A percentile compares a stretch with the other conserved stretches of the same genome.
phyloP scores from a whole-genome alignment of 2,888 invertebrate genomes.

The Eremobia ochroleuca region DNA sequence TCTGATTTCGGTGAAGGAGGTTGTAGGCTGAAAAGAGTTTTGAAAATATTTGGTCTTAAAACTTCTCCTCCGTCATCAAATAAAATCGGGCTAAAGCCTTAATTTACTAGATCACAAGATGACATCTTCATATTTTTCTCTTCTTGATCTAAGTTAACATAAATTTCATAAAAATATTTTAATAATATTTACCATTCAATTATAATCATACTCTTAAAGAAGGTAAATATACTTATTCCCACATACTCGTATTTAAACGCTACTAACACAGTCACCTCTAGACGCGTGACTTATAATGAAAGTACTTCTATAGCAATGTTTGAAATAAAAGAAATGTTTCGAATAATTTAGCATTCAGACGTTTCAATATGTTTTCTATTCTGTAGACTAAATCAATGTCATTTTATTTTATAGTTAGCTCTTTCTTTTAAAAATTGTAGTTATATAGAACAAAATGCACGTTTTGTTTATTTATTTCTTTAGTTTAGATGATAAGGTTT shows the following conservation, averaged over 20 bases:
- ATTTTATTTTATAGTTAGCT: constrained; percentile 11
- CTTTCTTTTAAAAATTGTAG: constrained; percentile 18
- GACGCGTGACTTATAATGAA: constrained; percentile 1
- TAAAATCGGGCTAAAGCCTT: background rate
- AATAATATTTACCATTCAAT: background rate
- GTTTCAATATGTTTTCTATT: constrained; percentile 31
- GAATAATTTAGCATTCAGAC: constrained; percentile 54
- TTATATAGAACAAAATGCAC: constrained; percentile 27
- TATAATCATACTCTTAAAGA: background rate
- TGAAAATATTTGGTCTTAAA: background rate
- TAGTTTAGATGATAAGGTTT: constrained; percentile 26
- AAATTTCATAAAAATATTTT: background rate
- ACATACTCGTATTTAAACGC: constrained; percentile 12
- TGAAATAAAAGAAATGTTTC: constrained; percentile 37
- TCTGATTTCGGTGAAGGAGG: background rate
- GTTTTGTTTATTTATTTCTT: constrained; percentile 23
- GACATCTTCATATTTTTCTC: too few relatives aligned
- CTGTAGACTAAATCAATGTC: constrained; percentile 3
- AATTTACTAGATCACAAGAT: background rate
- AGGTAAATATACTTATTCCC: background rate
- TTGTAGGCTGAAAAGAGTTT: background rate
- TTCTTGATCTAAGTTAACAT: too few relatives aligned
- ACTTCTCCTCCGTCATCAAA: background rate
- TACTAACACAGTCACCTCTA: constrained; percentile 17
- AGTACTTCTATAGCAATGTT: constrained; percentile 7